Percentiles rank a stretch among this genome's conserved stretches.
phyloP scores from a whole-genome alignment of 2,797 vertebrate species.

The Leptatherina wallacei region DNA sequence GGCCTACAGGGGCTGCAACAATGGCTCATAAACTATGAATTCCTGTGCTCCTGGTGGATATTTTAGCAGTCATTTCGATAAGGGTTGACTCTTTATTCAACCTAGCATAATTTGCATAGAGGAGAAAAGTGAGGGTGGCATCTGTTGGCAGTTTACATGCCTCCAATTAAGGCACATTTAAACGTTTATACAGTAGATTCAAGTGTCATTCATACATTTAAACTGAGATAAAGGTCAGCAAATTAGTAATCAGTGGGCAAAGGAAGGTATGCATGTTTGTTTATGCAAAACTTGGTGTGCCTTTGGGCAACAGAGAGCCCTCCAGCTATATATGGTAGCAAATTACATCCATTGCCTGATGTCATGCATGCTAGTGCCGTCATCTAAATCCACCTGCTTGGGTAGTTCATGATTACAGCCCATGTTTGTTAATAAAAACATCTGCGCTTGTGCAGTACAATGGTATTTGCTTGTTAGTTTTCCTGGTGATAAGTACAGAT shows the following conservation, averaged over 20 bases:
- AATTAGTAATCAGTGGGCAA: conserved; percentile 11
- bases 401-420: neutral
- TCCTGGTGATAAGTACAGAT: neutral
- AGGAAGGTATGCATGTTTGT: conserved; percentile 12
- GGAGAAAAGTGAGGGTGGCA: neutral
- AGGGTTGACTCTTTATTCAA: neutral
- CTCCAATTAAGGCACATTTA: neutral
- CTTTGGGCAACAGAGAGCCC: neutral
- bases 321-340: neutral
- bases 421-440: neutral
- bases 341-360: conserved; percentile 41
- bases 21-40: conserved; percentile 57
- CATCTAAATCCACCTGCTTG: neutral
- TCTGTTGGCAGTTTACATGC: neutral
- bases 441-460: neutral
- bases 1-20: conserved; percentile 59
- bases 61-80: neutral
- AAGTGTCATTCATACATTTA: neutral
- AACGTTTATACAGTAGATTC: neutral
- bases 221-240: neutral
- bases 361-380: conserved; percentile 39
- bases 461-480: neutral
- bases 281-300: neutral
- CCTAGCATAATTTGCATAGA: neutral
- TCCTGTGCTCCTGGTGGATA: neutral